Evolutionary conservation across 2,113 vertebrate genomes (phyloP), one percentile per base, ranked within the genome.

Genomic region (Xenus cinereus): DNA sequence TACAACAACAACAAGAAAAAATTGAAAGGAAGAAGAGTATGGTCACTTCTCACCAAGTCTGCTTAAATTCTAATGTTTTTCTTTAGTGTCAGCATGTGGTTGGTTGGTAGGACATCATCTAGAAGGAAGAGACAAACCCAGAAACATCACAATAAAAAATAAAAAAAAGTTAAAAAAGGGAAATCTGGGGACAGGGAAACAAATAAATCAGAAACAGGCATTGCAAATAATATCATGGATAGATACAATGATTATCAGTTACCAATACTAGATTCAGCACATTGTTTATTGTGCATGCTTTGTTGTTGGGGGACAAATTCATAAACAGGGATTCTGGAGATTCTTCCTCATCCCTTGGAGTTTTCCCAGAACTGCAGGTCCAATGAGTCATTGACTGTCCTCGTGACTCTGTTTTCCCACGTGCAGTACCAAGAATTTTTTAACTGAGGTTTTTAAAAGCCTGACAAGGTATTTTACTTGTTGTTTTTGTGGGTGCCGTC

Each of bases 381-480:
- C 43, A 84, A 13, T 2, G 1, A 5, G 6, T 59, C 19, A 14
- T 32, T 71, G 37, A 41, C 14, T 33, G 18, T 9, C 57, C 37
- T 71, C 0, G 0, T 60, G 76, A 32, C 9, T 27, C 43, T 67
- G 12, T 45, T 92, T 81, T 78, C 48, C 48, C 35, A 45, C 0
- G 0, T 28, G 39, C 0, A 1, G 13, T n/a, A 39, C 0, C 2
- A 84, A 84, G 3, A 45, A 23, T 7, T 46, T 62, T 66, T 75
- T 46, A 67, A 69, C 28, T 17, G 60, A 56, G 43, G 21, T 23
- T 84, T 86, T 89, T 46, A 39, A 77, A 87, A 75, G 66, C 6
- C 16, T 37, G 56, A 43, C 30, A 50, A 77, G 28, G 6, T 87
- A 43, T 67, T 92, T 63, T 5, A 28, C 20, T 81, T 53, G 19